Evolutionary conservation across 2,888 invertebrate species (phyloP).

Genomic region (Caenorhabditis drosophilae): DNA sequence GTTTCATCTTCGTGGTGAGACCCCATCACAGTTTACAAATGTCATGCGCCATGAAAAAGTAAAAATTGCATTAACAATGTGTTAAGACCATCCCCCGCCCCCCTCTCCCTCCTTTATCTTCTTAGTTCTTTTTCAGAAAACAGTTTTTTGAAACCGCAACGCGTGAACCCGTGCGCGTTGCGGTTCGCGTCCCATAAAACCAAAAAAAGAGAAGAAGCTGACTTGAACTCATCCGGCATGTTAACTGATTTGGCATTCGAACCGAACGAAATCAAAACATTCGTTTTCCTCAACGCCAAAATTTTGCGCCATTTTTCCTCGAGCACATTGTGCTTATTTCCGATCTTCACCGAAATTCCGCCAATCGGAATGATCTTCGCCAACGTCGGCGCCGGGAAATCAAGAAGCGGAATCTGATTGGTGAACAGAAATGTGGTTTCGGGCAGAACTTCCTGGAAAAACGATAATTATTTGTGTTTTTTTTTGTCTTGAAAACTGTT

Average conservation of each 20-base stretch:
- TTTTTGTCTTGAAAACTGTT: too few species aligned
- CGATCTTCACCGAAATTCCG: slow-evolving; percentile 29
- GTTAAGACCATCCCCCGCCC: too few species aligned
- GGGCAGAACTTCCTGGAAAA: slow-evolving; percentile 31
- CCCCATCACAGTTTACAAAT: too few species aligned
- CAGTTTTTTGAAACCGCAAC: background rate
- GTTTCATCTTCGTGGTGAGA: too few species aligned
- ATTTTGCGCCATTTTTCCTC: slow-evolving; percentile 35
- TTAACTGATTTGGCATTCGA: slow-evolving; percentile 31
- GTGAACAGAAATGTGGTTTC: slow-evolving; percentile 38
- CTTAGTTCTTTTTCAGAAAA: background rate
- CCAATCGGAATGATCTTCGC: slow-evolving; percentile 44
- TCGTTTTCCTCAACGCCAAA: slow-evolving; percentile 21
- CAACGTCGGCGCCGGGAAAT: slow-evolving; percentile 47
- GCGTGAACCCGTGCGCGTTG: background rate
- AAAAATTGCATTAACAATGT: too few species aligned
- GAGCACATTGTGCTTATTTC: slow-evolving; percentile 21
- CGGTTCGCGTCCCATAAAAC: background rate
- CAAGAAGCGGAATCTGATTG: slow-evolving; percentile 42
- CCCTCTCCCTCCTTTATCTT: too few species aligned
- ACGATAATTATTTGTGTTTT: too few species aligned
- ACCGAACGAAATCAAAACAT: slow-evolving; percentile 41
- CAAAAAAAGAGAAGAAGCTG: background rate
- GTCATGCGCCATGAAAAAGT: too few species aligned
- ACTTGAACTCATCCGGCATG: slow-evolving; percentile 31